phyloP scores from a whole-genome alignment of 2,113 vertebrate species.

The Pristiophorus japonicus region DNA sequence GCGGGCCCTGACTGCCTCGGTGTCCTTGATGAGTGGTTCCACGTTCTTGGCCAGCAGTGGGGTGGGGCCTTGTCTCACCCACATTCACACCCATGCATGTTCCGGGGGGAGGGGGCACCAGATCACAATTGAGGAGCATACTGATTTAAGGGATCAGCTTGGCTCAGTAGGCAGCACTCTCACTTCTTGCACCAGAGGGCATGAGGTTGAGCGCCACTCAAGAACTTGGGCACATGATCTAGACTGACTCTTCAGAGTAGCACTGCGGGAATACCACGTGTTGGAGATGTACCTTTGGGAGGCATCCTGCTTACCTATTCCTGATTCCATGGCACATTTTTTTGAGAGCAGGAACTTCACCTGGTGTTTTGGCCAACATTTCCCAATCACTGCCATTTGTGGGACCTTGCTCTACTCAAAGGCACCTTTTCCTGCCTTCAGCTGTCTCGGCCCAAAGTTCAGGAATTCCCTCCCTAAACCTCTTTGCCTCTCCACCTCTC shows the following conservation, averaged over 20 bases:
- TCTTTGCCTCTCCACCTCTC: background rate
- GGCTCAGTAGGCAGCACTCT: background rate
- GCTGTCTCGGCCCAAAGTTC: background rate
- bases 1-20: no score
- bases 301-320: background rate
- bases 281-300: background rate
- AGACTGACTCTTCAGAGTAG: background rate
- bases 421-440: background rate
- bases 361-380: background rate
- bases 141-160: background rate
- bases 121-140: background rate
- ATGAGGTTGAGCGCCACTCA: background rate
- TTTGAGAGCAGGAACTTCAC: background rate
- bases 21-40: no score
- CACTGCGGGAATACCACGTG: background rate
- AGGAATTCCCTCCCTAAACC: background rate
- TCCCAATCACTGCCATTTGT: background rate
- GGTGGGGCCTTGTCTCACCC: no score
- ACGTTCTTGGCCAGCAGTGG: no score
- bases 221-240: background rate
- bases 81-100: background rate
- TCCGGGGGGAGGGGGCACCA: background rate
- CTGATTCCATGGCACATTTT: background rate
- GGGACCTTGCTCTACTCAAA: background rate
- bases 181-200: background rate